Percentiles rank a stretch among this genome's conserved stretches.
Conservation (phyloP, 2,113 vertebrate genomes). For the Tachycineta bicolor region DNA sequence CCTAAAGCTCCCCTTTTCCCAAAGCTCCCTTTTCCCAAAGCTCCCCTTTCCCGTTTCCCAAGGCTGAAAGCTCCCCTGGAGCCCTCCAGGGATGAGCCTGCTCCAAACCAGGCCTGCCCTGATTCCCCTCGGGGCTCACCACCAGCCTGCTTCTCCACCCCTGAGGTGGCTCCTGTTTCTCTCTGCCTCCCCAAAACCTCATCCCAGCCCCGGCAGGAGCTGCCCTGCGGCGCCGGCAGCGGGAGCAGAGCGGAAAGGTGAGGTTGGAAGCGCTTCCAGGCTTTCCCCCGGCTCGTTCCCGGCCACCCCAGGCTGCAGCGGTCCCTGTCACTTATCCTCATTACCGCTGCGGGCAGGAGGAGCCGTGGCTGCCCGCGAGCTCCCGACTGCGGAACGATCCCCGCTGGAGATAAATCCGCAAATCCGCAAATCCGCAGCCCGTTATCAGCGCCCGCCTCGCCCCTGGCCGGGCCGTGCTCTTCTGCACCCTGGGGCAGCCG, state of each 20-base stretch:
- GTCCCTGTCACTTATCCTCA: background rate
- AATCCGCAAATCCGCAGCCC: too few relatives aligned
- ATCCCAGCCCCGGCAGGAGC: fast-evolving
- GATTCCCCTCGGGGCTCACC: background rate
- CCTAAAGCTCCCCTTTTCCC: background rate
- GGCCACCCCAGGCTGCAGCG: background rate
- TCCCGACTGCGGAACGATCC: background rate
- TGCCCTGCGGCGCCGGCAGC: fast-evolving
- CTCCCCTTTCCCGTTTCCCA: background rate
- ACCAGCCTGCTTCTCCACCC: background rate
- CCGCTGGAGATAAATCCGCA: background rate
- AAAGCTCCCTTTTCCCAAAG: background rate
- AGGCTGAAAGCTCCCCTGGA: background rate
- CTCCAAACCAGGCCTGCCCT: background rate
- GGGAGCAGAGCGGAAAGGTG: background rate
- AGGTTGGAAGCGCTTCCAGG: background rate
- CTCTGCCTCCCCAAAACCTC: background rate
- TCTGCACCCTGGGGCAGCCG: too few relatives aligned
- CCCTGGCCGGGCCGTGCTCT: too few relatives aligned
- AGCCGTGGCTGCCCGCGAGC: background rate
- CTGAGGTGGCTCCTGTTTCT: background rate
- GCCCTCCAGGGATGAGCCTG: background rate
- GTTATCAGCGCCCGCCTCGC: too few relatives aligned
- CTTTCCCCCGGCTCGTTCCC: background rate
- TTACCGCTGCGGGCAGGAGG: background rate